Evolutionary conservation across 2,113 vertebrate genomes (phyloP).

Genomic region (Andinoacara biseriatus): DNA sequence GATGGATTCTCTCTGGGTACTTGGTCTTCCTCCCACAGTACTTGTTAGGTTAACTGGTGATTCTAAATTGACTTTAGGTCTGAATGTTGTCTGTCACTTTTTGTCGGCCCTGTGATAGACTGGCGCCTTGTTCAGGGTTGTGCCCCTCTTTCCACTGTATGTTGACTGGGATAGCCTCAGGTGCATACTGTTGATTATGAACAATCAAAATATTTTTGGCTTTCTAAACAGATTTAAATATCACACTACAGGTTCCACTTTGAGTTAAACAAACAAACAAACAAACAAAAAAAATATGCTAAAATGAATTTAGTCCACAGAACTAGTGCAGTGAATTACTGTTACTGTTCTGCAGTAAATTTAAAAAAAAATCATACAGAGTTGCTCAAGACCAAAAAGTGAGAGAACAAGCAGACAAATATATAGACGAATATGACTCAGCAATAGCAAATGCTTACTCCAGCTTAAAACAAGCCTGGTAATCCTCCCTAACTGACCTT

Average conservation of each 20-base stretch:
- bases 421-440: constrained; percentile 24
- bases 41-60: neutral
- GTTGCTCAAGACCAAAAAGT: neutral
- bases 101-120: neutral
- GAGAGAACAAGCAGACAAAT: neutral
- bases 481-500: constrained; percentile 26
- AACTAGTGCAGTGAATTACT: neutral
- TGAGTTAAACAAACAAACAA: neutral
- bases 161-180: neutral
- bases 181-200: neutral
- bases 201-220: neutral
- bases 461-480: constrained; percentile 26
- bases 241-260: neutral
- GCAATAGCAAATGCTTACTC: constrained; percentile 55
- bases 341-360: neutral
- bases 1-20: neutral
- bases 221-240: neutral
- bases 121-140: neutral
- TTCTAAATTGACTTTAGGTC: neutral
- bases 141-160: neutral
- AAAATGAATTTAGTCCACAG: neutral
- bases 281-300: fast-evolving
- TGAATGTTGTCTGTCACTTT: neutral
- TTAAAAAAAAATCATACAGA: neutral
- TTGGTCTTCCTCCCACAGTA: neutral